Conservation (phyloP, 2,888 invertebrate species). For the Lomographa bimaculata region DNA sequence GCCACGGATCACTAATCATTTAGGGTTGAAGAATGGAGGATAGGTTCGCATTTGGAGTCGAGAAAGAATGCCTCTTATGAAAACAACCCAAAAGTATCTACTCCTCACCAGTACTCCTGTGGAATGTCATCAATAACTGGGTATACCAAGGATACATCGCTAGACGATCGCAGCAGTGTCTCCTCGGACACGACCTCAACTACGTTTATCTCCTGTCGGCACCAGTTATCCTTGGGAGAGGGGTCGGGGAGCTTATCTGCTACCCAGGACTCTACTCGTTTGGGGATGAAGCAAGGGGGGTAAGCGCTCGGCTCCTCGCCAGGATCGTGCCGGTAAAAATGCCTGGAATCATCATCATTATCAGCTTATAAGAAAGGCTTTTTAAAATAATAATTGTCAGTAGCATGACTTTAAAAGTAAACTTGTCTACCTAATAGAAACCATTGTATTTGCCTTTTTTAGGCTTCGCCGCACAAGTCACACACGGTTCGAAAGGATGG, state of each 20-base stretch:
- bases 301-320: conserved; percentile 69
- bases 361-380: too few relatives aligned
- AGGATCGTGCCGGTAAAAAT: conserved; percentile 74
- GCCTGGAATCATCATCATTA: conserved; percentile 54
- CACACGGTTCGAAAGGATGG: too few relatives aligned
- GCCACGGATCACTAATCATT: too few relatives aligned
- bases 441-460: too few relatives aligned
- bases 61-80: too few relatives aligned
- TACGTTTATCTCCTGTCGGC: conserved; percentile 51
- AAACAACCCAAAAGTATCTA: too few relatives aligned
- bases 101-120: conserved; percentile 65
- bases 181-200: conserved; percentile 51
- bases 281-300: conserved; percentile 67
- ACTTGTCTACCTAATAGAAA: too few relatives aligned
- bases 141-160: conserved; percentile 52
- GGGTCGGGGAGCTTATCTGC: conserved; percentile 63
- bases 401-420: too few relatives aligned
- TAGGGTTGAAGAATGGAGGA: too few relatives aligned
- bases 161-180: conserved; percentile 42
- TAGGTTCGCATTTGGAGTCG: too few relatives aligned
- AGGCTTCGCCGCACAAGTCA: too few relatives aligned
- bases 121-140: conserved; percentile 62
- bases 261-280: conserved; percentile 64
- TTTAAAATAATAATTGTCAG: too few relatives aligned
- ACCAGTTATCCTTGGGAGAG: conserved; percentile 68